Base-by-base conservation (phyloP, 2,797 vertebrate genomes). In the Spinus olivaceus region DNA sequence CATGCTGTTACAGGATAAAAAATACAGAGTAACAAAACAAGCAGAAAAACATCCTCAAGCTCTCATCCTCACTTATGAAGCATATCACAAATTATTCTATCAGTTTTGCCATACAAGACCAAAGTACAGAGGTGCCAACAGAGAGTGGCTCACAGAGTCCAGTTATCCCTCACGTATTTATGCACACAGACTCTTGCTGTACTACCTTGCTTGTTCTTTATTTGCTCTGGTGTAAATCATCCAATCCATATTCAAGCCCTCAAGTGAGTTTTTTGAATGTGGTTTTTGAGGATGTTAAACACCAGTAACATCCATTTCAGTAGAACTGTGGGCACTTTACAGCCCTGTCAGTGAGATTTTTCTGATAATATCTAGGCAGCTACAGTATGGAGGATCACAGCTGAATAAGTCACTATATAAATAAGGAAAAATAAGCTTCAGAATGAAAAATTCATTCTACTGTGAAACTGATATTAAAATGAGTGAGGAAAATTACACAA, bases 71-170 rank as follows among this genome's bases (percentile, higher is more conserved):
- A 3, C 2, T 54, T 65, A 49, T 10, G 23, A 64, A 60, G 10
- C 33, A 39, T 32, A 59, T 19, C 20, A 59, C 3, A 46, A 50
- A 15, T 67, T 67, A 32, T 44, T 74, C 20, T 37, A 53, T 10
- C 9, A 49, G 12, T 78, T 91, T 73, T 83, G 6, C 33, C 6
- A 2, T 27, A 41, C 0, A 0, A 57, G 24, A 14, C 15, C 2
- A 0, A 50, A 90, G 19, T 27, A 59, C 33, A 64, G 71, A 73
- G 3, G 9, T 27, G 11, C 20, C 23, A 77, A 57, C 12, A 71
- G 30, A 63, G 76, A 2, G 0, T 24, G 9, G 6, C 25, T 85
- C 42, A 27, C 4, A 54, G 27, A 57, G 22, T 30, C 18, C 51
- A 46, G 21, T 21, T 42, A 21, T 20, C 10, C 9, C 28, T 73